Evolutionary conservation across 2,113 vertebrate genomes (phyloP).

Genomic region (Channa maculata): DNA sequence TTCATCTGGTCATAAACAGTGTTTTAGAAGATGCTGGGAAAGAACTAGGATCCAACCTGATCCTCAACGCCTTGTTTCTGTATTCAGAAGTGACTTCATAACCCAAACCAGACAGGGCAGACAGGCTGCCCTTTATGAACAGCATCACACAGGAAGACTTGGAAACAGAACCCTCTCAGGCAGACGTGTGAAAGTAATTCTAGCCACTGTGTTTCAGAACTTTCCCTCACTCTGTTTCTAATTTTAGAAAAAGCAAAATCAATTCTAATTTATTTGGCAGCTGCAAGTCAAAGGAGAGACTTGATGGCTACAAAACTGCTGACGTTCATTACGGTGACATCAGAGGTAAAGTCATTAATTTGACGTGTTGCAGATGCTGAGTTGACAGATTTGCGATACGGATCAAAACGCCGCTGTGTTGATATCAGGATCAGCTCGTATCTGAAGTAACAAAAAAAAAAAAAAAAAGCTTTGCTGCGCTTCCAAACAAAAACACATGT

Average conservation of each 20-base stretch:
- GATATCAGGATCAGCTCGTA: not conserved
- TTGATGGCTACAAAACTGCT: constrained; percentile 24
- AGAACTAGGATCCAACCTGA: constrained; percentile 58
- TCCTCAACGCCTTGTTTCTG: constrained; percentile 54
- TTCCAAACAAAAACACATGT: constrained; percentile 74
- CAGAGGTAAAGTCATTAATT: constrained; percentile 24
- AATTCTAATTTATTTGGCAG: constrained; percentile 15
- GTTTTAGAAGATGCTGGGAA: constrained; percentile 59
- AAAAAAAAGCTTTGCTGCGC: constrained; percentile 1
- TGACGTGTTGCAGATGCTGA: constrained; percentile 28
- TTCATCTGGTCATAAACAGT: constrained; percentile 54
- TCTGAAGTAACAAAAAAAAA: constrained; percentile 47
- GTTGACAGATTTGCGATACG: constrained; percentile 21
- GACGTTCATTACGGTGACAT: constrained; percentile 7
- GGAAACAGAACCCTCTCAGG: constrained; percentile 37
- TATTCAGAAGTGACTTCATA: constrained; percentile 55
- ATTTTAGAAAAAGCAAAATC: constrained; percentile 31
- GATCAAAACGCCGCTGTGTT: constrained; percentile 20
- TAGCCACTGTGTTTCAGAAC: not conserved
- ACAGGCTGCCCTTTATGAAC: constrained; percentile 47
- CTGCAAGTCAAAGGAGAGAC: not conserved
- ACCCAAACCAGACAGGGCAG: constrained; percentile 67
- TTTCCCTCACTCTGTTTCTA: constrained; percentile 40
- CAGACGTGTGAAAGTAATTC: constrained; percentile 45
- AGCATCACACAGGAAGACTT: constrained; percentile 11